Percentiles rank a stretch among this genome's conserved stretches.
phyloP scores from a whole-genome alignment of 2,113 vertebrate genomes.

The Indri indri region DNA sequence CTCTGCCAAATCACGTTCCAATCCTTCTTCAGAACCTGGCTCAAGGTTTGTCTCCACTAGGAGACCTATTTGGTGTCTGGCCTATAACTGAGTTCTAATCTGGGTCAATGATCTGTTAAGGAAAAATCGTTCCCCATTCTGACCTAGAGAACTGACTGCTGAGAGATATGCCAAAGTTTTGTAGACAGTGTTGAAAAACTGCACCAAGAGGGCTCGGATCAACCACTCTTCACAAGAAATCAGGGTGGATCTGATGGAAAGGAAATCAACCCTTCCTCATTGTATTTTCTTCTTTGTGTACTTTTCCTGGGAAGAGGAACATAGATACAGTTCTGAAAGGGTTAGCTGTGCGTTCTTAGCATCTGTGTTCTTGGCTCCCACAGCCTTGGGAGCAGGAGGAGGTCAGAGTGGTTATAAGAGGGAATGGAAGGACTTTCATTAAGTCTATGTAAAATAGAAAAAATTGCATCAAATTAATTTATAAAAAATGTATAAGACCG shows the following conservation, averaged over 20 bases:
- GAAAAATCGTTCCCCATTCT: constrained; percentile 39
- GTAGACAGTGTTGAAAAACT: background rate
- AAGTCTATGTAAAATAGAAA: background rate
- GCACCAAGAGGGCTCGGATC: background rate
- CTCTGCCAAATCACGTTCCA: constrained; percentile 21
- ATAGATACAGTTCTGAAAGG: background rate
- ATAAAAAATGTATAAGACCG: background rate
- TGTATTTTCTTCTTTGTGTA: background rate
- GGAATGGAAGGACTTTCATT: background rate
- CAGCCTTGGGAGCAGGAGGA: background rate
- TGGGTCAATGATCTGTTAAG: constrained; percentile 52
- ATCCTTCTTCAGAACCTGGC: constrained; percentile 23
- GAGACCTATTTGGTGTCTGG: constrained; percentile 33
- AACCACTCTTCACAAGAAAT: background rate
- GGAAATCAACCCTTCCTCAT: background rate
- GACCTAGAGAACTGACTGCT: background rate
- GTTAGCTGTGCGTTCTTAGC: background rate
- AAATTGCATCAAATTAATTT: background rate
- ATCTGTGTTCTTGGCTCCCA: background rate
- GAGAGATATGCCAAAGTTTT: background rate
- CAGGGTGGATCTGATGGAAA: background rate
- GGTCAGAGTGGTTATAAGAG: background rate
- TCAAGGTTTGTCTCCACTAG: constrained; percentile 10
- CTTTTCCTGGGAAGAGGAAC: constrained; percentile 20
- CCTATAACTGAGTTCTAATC: constrained; percentile 47